Conservation (phyloP, 2,888 invertebrate species). For the Nomada ruficornis region DNA sequence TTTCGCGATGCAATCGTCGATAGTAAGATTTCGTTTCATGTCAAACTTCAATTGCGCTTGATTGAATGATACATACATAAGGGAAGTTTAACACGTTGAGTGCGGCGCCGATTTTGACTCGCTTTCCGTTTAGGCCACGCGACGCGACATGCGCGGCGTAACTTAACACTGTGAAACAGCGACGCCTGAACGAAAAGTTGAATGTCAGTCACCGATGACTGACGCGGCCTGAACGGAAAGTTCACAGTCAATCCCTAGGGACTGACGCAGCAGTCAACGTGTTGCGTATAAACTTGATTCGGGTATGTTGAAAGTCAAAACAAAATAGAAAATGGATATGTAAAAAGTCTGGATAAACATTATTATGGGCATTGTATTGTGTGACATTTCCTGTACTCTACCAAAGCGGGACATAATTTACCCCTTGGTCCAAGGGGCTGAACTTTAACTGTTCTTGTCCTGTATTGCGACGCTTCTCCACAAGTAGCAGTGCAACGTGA, state of each 20-base stretch:
- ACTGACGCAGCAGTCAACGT: too few relatives aligned
- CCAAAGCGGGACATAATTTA: constrained; percentile 80
- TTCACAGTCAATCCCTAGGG: too few relatives aligned
- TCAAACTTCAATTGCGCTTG: constrained; percentile 20
- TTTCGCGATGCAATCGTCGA: not conserved
- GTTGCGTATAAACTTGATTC: constrained; percentile 6
- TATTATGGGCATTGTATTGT: constrained; percentile 60
- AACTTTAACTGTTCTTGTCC: constrained; percentile 88
- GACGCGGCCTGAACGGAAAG: too few relatives aligned
- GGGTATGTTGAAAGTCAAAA: constrained; percentile 4
- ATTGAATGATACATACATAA: constrained; percentile 34
- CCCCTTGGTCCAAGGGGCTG: constrained; percentile 76
- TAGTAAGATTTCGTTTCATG: not conserved
- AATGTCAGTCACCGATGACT: too few relatives aligned
- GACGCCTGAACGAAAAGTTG: too few relatives aligned
- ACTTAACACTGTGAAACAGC: too few relatives aligned
- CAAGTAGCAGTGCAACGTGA: constrained; percentile 95
- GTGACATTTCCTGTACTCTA: constrained; percentile 77
- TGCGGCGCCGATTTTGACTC: too few relatives aligned
- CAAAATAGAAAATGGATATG: constrained; percentile 42
- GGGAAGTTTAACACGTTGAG: not conserved
- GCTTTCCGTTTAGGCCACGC: too few relatives aligned
- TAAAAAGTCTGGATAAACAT: constrained; percentile 23
- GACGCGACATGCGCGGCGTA: too few relatives aligned
- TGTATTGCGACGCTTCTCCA: constrained; percentile 90